A percentile compares a stretch with the other conserved stretches of the same genome.
Conservation (phyloP, 2,797 vertebrate genomes). For the Clarias laeviceps region DNA sequence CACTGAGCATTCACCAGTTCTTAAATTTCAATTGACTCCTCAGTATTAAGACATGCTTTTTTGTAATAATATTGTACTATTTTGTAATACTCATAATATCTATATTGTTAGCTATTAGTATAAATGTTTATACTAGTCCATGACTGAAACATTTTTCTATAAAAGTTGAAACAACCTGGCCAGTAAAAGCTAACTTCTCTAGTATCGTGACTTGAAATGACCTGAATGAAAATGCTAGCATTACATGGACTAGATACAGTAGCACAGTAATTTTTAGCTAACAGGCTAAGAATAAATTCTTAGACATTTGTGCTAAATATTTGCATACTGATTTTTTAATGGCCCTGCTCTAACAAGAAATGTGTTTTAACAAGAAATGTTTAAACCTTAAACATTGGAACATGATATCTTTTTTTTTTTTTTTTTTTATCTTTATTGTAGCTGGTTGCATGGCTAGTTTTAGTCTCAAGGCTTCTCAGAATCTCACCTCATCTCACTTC, state of each 20-base stretch:
- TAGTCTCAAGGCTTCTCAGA: background rate
- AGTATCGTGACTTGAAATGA: background rate
- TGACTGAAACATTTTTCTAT: background rate
- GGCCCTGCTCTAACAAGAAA: background rate
- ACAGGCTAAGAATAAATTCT: background rate
- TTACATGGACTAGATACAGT: background rate
- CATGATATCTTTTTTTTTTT: background rate
- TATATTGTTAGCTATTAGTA: background rate
- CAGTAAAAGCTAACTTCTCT: background rate
- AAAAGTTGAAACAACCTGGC: background rate
- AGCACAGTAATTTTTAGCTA: background rate
- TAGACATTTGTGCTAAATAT: conserved; percentile 6
- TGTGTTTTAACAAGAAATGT: background rate
- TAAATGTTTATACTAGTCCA: background rate
- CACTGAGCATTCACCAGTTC: background rate
- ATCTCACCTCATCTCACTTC: background rate
- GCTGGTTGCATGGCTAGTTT: background rate
- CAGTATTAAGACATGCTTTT: background rate
- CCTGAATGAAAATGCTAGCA: background rate
- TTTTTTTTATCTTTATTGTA: background rate
- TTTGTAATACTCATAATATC: background rate
- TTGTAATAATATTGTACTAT: background rate
- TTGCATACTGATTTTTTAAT: background rate
- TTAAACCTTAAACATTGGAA: background rate
- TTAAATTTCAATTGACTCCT: background rate